A percentile compares a stretch with the other conserved stretches of the same genome.
phyloP scores from a whole-genome alignment of 2,888 invertebrate species.

The Acanthoscelides obtectus region DNA sequence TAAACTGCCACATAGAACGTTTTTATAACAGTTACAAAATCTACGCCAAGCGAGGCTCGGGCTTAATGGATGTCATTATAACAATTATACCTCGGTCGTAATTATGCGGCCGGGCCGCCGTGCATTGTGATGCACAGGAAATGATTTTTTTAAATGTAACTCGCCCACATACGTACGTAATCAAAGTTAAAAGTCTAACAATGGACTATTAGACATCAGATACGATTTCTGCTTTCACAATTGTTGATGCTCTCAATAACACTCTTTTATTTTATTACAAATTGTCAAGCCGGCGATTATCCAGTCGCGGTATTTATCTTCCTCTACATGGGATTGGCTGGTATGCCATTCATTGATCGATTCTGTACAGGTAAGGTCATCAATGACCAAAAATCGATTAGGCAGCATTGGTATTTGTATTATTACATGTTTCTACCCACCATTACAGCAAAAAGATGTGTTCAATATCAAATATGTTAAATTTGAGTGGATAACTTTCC shows the following conservation, averaged over 20 bases:
- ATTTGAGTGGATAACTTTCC: too few species aligned
- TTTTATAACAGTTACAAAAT: constrained; percentile 18
- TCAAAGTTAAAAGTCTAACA: constrained; percentile 49
- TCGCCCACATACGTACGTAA: constrained; percentile 47
- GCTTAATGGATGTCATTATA: constrained; percentile 48
- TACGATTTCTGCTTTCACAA: constrained; percentile 42
- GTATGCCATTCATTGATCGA: not conserved
- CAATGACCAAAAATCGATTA: not conserved
- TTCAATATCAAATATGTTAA: too few species aligned
- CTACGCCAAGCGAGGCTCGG: constrained; percentile 11
- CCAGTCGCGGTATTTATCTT: not conserved
- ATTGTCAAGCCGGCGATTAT: constrained; percentile 24
- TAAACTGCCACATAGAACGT: constrained; percentile 4
- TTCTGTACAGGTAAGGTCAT: not conserved
- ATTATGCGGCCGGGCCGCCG: constrained; percentile 37
- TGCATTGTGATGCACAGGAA: constrained; percentile 48
- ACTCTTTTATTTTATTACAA: constrained; percentile 34
- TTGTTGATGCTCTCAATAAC: constrained; percentile 40
- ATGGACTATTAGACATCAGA: constrained; percentile 47
- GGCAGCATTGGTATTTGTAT: not conserved
- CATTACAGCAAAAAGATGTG: not conserved
- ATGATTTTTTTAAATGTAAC: constrained; percentile 48
- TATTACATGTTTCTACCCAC: not conserved
- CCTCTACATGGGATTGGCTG: not conserved
- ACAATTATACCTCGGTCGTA: constrained; percentile 48